Evolutionary conservation across 2,113 vertebrate species (phyloP), one percentile per base, ranked within the genome.

Genomic region (Crotalus horridus): DNA sequence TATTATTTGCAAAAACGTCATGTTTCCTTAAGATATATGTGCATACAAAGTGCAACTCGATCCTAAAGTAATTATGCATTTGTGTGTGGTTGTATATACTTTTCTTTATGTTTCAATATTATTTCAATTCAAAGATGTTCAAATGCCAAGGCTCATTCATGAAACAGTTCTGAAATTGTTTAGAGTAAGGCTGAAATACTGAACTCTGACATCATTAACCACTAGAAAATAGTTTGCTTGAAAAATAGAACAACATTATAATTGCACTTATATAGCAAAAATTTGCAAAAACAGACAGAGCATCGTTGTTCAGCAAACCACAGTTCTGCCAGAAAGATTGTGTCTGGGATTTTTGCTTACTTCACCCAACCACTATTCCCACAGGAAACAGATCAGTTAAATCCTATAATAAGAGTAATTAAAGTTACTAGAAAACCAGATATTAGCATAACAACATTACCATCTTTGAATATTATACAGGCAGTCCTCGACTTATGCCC

Each of bases 351-450:
- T 95, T 93, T 64, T 64, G 64, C 91, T 96, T 96, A 90, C 94
- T 92, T 96, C 93, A 96, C 89, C 59, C 93, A 94, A 93, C 54
- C 91, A 87, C 93, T 0, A 0, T n/a, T 95, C 94, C 94, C 93
- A 96, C 13, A 85, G 94, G 93, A 94, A 95, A 95, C 95, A 94
- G 85, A 94, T 95, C 95, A 93, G 29, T 95, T 96, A 96, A 96
- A 96, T 96, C 93, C 93, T 87, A 90, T 96, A 96, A 96, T 96
- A 93, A 94, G 90, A 93, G 95, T 93, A 96, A 96, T 95, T 95
- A 96, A 92, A 89, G 88, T 93, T 56, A 89, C 92, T 93, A 93
- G 91, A 94, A 96, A 88, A 94, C 92, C 95, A 59, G 87, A 51
- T 39, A 0, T 90, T 92, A 46, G 54, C 81, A 89, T 94, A 95